These are phyloP conservation scores for Clarias macrocephalus DNA, from an alignment of 2,113 vertebrate species.

Conservation along the genomic window DNA sequence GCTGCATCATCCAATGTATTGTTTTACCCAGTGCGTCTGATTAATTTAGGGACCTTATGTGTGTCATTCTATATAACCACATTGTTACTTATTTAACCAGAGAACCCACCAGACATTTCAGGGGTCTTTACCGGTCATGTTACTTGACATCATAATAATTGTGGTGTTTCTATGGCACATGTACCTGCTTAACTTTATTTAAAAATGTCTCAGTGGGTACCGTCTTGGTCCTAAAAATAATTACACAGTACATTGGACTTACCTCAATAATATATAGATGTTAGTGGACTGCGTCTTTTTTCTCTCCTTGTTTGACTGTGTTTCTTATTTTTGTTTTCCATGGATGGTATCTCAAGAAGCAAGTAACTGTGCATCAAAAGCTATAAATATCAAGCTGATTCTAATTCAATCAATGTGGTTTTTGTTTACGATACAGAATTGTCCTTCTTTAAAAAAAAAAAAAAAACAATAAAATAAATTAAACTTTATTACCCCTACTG, in stretches of 20 bases:
- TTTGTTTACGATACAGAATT: background rate
- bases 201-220: background rate
- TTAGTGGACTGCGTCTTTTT: background rate
- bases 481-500: too few relatives aligned
- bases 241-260: background rate
- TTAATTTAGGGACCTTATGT: too few relatives aligned
- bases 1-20: too few relatives aligned
- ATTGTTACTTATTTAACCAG: too few relatives aligned
- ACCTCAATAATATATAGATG: background rate
- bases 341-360: background rate
- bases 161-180: background rate
- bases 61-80: too few relatives aligned
- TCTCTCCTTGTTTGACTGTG: background rate
- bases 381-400: background rate
- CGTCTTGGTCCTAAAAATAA: background rate
- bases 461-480: too few relatives aligned
- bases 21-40: too few relatives aligned
- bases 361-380: background rate
- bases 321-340: background rate
- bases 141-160: background rate
- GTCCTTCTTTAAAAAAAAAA: background rate
- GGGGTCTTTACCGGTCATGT: background rate
- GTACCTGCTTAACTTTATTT: background rate
- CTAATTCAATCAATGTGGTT: background rate
- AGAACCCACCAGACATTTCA: background rate